These are phyloP conservation scores for Peromyscus aztecus DNA, from an alignment of 2,797 vertebrate species.

Conservation along the genomic window DNA sequence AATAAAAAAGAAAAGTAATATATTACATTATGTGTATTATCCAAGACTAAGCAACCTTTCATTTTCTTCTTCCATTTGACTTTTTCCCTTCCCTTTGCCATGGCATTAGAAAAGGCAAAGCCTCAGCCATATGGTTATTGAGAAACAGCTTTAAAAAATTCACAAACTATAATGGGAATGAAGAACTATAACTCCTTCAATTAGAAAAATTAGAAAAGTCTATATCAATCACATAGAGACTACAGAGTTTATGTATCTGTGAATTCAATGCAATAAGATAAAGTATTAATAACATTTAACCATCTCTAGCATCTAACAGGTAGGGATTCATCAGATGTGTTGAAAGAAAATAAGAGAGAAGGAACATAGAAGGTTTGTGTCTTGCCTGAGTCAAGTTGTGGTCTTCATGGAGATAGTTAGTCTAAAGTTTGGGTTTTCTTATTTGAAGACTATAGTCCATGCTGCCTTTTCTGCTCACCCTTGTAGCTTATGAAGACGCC, in stretches of 20 bases:
- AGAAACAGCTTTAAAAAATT: not conserved
- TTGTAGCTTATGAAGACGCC: too few relatives aligned
- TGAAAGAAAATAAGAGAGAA: not conserved
- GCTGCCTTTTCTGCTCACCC: not conserved
- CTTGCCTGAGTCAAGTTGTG: not conserved
- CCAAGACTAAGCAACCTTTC: not conserved
- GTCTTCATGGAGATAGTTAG: not conserved
- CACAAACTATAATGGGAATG: not conserved
- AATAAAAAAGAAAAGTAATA: not conserved
- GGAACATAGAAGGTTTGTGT: not conserved
- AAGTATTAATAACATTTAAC: not conserved
- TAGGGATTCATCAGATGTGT: not conserved
- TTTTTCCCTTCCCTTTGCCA: not conserved
- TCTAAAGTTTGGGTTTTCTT: not conserved
- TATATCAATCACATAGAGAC: not conserved
- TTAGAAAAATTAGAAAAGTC: not conserved
- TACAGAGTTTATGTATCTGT: not conserved
- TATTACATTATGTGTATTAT: not conserved
- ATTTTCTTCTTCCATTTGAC: not conserved
- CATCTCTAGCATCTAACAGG: not conserved
- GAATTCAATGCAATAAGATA: not conserved
- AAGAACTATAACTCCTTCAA: not conserved
- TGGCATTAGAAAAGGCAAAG: not conserved
- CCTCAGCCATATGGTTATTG: fast-evolving
- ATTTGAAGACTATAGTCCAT: not conserved